Evolutionary conservation across 2,888 invertebrate genomes (phyloP), one percentile per base, ranked within the genome.

Genomic region (Hypomecis punctinalis): DNA sequence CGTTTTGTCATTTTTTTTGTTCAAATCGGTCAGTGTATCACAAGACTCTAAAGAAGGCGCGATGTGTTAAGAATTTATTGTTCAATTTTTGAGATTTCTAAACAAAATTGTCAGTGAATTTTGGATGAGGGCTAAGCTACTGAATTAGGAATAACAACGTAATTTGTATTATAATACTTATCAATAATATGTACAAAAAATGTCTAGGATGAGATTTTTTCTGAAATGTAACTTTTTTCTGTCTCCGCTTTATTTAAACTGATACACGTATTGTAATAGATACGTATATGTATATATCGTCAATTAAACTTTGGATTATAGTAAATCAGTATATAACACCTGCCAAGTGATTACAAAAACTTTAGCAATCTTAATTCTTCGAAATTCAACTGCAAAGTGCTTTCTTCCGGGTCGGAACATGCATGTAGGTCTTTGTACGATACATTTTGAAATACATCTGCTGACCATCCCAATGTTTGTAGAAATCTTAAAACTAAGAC

Each of bases 401-500:
- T 23, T 42, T 42, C 49, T 49, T 58, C 49, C 49, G 58, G 58
- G 56, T 48, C 53, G 47, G 57, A 49, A 49, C 45, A 71, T 47
- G 52, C 48, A 63, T 66, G 66, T 69, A 70, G 68, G 66, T 72
- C 66, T 72, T 42, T 40, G 47, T 4, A 9, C 48, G 13, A 67
- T 69, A 70, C 6, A 72, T 72, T 73, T 65, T 61, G 40, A n/a
- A 37, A 69, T 60, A 73, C 76, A 80, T 79, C 76, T 82, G 76
- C 69, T 76, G 76, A 75, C 81, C 81, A 72, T 67, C 68, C 62
- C 70, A 69, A 61, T 70, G 70, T 72, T 73, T 74, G 74, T 73
- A 73, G 61, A 72, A 76, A 78, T 73, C 72, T 58, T 74, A 78
- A 78, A 76, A 75, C 77, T 75, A 53, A 73, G 70, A 74, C 79